phyloP scores from a whole-genome alignment of 2,888 invertebrate species.

The Tetrapedia diversipes region DNA sequence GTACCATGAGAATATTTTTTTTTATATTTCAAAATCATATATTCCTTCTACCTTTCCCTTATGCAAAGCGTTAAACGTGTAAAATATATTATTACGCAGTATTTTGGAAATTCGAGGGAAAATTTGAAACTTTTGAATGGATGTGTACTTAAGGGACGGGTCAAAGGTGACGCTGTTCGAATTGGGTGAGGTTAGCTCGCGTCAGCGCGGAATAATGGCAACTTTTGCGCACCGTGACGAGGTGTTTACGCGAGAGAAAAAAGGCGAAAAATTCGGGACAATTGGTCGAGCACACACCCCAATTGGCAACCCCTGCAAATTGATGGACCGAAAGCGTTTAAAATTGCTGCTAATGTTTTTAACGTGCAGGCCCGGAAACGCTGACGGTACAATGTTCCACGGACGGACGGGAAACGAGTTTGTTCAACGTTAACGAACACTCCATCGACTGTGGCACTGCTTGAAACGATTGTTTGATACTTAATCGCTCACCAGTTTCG shows the following conservation, averaged over 20 bases:
- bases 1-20: no score
- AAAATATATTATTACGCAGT: no score
- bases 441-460: neutral
- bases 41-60: no score
- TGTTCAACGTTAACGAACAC: conserved; percentile 22
- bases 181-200: neutral
- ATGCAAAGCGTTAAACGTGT: no score
- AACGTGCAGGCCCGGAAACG: neutral
- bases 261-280: no score
- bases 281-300: neutral
- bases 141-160: no score
- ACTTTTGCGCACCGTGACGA: neutral
- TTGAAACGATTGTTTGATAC: neutral
- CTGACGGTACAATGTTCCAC: neutral
- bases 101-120: rapidly evolving
- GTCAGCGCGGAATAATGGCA: conserved; percentile 10
- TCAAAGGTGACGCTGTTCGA: no score
- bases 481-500: neutral
- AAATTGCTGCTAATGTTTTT: conserved; percentile 28
- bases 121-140: no score
- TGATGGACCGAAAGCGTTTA: conserved; percentile 1
- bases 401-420: conserved; percentile 9
- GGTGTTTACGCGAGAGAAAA: conserved; percentile 8
- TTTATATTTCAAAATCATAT: no score
- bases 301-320: conserved; percentile 8